Evolutionary conservation across 2,888 invertebrate genomes (phyloP), one percentile per base, ranked within the genome.

Genomic region (Lathronympha strigana): DNA sequence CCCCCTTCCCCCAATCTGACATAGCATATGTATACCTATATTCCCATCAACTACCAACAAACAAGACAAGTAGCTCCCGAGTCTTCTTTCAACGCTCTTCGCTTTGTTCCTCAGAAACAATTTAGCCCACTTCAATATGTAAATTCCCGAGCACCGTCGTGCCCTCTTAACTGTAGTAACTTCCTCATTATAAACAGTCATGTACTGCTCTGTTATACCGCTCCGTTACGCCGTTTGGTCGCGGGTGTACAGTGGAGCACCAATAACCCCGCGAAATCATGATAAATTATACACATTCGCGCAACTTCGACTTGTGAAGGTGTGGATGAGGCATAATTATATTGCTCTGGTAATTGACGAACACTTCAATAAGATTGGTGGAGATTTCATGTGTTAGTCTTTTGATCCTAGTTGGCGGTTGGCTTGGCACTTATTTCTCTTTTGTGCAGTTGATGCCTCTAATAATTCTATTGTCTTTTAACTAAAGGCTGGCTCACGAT

Each of bases 251-350:
- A 43, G 17, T 57, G 43, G 45, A 57, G 82, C 79, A 81, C 85
- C 88, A 86, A 87, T 89, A 91, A 88, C 90, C 89, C 86, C 81
- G 80, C 80, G 80, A 85, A 90, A 90, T 91, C 88, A 90, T 90
- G 90, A 91, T 90, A 86, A 92, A 91, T 91, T 90, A 92, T 90
- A 88, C 83, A 83, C 89, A 87, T 88, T 88, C 87, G 87, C 87
- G 87, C 77, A 74, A 81, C 77, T 82, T 79, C 74, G 69, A 73
- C 47, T 15, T 38, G 19, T 21, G 64, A 75, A 78, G 61, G 3
- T 58, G 54, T 79, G 81, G 87, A 88, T 78, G 69, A 51, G 84
- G 75, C 69, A 78, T 58, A 25, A 51, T 53, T 45, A 60, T 45
- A 60, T 45, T 60, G 54, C 33, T 54, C 55, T 36, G 62, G 31